Evolutionary conservation across 2,888 invertebrate species (phyloP).

Genomic region (Vesta saturnalis): DNA sequence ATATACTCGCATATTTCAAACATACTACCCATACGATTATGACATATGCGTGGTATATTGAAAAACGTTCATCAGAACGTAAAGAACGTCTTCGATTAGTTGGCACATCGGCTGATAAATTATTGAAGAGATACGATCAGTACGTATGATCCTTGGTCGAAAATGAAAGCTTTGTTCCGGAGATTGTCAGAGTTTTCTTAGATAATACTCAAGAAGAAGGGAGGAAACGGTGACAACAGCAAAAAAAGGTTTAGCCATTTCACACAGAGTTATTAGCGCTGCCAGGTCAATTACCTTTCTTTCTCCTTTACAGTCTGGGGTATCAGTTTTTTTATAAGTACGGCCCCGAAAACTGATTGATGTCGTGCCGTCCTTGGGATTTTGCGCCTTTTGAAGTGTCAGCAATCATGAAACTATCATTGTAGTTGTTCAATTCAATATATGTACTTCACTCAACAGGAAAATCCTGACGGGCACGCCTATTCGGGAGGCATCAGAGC

Average conservation of each 20-base stretch:
- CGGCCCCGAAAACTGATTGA: slow-evolving; percentile 18
- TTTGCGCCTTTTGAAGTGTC: slow-evolving; percentile 17
- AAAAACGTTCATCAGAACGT: slow-evolving; percentile 18
- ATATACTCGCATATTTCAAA: slow-evolving; percentile 16
- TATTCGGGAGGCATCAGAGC: no score
- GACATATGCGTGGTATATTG: slow-evolving; percentile 15
- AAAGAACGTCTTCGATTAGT: slow-evolving; percentile 19
- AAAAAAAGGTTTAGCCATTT: slow-evolving; percentile 4
- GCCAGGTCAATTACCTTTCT: no score
- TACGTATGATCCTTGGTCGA: slow-evolving; percentile 18
- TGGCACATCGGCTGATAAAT: slow-evolving; percentile 20
- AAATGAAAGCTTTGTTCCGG: slow-evolving; percentile 1
- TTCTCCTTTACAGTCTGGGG: no score
- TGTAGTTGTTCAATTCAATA: not conserved
- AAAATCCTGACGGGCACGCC: not conserved
- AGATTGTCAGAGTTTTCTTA: not conserved
- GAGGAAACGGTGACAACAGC: not conserved
- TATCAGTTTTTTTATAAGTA: slow-evolving; percentile 11
- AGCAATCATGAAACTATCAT: no score
- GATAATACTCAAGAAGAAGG: not conserved
- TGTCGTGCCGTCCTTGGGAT: slow-evolving; percentile 7
- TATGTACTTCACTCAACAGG: not conserved
- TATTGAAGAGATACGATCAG: slow-evolving; percentile 20
- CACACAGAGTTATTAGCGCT: no score
- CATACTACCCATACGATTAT: slow-evolving; percentile 18